phyloP scores from a whole-genome alignment of 2,888 invertebrate genomes.

The Tuberolachnus salignus region DNA sequence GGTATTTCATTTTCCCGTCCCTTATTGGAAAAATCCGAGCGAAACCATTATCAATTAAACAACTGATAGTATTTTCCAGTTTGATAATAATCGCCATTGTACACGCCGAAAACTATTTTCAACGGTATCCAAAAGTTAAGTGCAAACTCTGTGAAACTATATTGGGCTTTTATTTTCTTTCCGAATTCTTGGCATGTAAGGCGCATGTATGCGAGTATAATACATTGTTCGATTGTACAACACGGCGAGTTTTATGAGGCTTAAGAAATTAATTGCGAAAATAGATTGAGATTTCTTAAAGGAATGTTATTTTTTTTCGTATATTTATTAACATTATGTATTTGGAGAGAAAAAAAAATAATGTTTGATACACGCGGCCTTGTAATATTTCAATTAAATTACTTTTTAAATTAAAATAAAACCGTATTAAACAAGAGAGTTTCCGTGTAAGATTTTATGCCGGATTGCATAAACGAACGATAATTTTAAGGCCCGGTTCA shows the following conservation, averaged over 20 bases:
- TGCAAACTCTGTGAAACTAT: constrained; percentile 24
- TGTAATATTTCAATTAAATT: too few species aligned
- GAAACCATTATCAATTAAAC: constrained; percentile 36
- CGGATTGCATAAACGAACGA: too few species aligned
- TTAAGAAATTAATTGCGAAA: constrained; percentile 18
- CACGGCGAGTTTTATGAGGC: neutral
- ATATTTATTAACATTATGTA: neutral
- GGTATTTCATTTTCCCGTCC: constrained; percentile 24
- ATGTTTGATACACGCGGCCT: too few species aligned
- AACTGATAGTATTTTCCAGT: constrained; percentile 2
- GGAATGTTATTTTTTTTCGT: neutral
- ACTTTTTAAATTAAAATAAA: too few species aligned
- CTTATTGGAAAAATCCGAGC: neutral
- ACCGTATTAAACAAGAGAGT: too few species aligned
- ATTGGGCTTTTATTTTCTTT: constrained; percentile 23
- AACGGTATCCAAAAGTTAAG: constrained; percentile 32
- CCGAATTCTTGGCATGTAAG: constrained; percentile 22
- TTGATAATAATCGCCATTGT: constrained; percentile 20
- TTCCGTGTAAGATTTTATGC: too few species aligned
- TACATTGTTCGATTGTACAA: constrained; percentile 1
- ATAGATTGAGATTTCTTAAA: neutral
- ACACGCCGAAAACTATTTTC: constrained; percentile 29
- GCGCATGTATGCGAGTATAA: too few species aligned
- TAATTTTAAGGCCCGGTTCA: too few species aligned
- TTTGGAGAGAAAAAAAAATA: too few species aligned